Base-by-base conservation (phyloP, 2,113 vertebrate species). In the Corythoichthys haematopterus region DNA sequence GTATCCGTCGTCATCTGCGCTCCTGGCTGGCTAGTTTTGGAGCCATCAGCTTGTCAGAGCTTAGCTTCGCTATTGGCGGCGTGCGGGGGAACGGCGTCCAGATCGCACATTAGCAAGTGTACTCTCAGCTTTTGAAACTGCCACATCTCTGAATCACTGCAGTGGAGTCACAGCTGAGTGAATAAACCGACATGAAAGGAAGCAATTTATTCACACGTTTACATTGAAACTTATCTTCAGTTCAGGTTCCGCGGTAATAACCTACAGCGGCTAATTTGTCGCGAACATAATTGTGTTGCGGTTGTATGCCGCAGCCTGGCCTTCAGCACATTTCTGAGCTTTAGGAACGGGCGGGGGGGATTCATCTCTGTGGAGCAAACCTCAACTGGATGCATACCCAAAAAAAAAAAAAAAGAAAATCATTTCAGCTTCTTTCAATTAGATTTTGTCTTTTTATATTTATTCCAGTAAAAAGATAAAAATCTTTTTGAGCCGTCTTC, bases 81-180 rank as follows among this genome's bases (percentile, higher is more conserved):
- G 28, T 0, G 8, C 37, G 36, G 58, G 59, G 38, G 12, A 74
- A 66, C 2, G 0, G 63, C 37, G n/a, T 52, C 56, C 65, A 47
- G 64, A 71, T 60, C 68, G 7, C 65, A 78, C 78, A 83, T 80
- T 62, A 80, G 67, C 75, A 35, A 71, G 66, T 70, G 58, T 64
- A 20, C 72, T 81, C 52, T 47, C 71, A 55, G 63, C 0, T 1
- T 69, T 74, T 57, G 28, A 66, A 70, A 70, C 70, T 66, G 53
- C 74, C 13, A 33, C 70, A 76, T 68, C 70, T 53, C 61, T 76
- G 78, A 76, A 64, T 79, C 77, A 75, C 52, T n/a, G 14, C 60
- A 65, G 57, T 45, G 6, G 58, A 67, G 55, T 36, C 53, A 59
- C 43, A 64, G 60, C 45, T 66, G 43, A 78, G 71, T 45, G 62